Conservation (phyloP, 2,888 invertebrate genomes). For the Chironomus riparius region DNA sequence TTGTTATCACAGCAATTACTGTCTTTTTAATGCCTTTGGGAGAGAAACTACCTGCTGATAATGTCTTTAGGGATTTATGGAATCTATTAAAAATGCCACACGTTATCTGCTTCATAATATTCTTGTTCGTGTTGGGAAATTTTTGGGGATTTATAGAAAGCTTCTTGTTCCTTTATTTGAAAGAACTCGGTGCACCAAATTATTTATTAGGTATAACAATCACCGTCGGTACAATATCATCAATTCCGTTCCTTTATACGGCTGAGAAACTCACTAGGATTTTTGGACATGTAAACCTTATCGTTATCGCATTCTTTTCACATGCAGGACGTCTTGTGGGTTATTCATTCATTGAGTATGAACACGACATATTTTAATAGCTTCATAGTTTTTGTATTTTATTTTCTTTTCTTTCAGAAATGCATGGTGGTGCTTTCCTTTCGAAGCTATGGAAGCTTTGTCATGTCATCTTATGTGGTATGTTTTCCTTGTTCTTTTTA, state of each 20-base stretch:
- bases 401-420: slow-evolving; percentile 46
- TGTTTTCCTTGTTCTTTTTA: background rate
- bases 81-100: slow-evolving; percentile 69
- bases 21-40: slow-evolving; percentile 71
- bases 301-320: slow-evolving; percentile 75
- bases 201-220: slow-evolving; percentile 76
- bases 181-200: slow-evolving; percentile 74
- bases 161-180: slow-evolving; percentile 75
- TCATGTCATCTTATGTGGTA: slow-evolving; percentile 76
- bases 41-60: slow-evolving; percentile 66
- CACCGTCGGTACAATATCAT: slow-evolving; percentile 74
- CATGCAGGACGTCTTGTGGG: slow-evolving; percentile 73
- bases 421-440: slow-evolving; percentile 84
- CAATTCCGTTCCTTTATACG: slow-evolving; percentile 74
- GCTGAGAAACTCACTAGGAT: slow-evolving; percentile 73
- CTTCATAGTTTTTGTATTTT: background rate
- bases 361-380: slow-evolving; percentile 31
- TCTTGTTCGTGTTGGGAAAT: slow-evolving; percentile 73
- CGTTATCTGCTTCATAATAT: slow-evolving; percentile 69
- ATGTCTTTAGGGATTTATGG: slow-evolving; percentile 63
- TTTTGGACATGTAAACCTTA: slow-evolving; percentile 74
- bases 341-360: slow-evolving; percentile 78
- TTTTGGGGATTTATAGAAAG: slow-evolving; percentile 87
- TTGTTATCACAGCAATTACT: slow-evolving; percentile 61
- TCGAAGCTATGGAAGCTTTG: slow-evolving; percentile 76